Conservation (phyloP, 2,113 vertebrate species). For the Cyanistes caeruleus region DNA sequence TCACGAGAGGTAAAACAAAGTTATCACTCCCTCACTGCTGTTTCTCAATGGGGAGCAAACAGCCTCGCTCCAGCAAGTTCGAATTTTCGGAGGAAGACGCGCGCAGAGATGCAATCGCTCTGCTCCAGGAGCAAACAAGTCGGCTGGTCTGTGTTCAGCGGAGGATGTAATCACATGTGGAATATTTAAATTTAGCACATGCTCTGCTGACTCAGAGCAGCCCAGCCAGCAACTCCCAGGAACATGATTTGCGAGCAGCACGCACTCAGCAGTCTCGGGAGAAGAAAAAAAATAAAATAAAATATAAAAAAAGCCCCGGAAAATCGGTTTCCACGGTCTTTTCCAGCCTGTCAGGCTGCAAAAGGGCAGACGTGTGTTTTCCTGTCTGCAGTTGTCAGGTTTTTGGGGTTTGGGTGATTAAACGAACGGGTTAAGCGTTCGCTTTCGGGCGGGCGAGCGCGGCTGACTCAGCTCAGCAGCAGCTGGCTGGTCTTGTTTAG, state of each 20-base stretch:
- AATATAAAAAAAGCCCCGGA: not conserved
- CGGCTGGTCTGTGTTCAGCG: rapidly evolving
- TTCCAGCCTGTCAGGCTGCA: not conserved
- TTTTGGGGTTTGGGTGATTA: not conserved
- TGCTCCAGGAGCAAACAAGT: not conserved
- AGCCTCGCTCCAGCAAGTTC: not conserved
- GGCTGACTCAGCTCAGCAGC: conserved; percentile 13
- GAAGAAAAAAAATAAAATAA: too few species aligned
- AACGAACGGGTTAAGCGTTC: conserved; percentile 17
- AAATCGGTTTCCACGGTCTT: not conserved
- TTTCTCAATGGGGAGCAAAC: not conserved
- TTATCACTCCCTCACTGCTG: not conserved
- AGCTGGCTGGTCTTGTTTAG: conserved; percentile 38
- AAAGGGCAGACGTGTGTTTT: not conserved
- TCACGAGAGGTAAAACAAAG: not conserved
- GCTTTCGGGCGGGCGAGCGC: not conserved
- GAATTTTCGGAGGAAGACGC: not conserved
- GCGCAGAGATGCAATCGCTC: not conserved
- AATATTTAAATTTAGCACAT: not conserved
- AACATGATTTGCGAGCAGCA: not conserved
- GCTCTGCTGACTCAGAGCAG: not conserved
- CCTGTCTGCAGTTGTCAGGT: not conserved
- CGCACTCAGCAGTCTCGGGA: not conserved
- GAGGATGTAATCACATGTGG: not conserved
- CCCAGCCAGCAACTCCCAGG: not conserved